phyloP scores from a whole-genome alignment of 2,113 vertebrate species.

The Glaucomys volans region DNA sequence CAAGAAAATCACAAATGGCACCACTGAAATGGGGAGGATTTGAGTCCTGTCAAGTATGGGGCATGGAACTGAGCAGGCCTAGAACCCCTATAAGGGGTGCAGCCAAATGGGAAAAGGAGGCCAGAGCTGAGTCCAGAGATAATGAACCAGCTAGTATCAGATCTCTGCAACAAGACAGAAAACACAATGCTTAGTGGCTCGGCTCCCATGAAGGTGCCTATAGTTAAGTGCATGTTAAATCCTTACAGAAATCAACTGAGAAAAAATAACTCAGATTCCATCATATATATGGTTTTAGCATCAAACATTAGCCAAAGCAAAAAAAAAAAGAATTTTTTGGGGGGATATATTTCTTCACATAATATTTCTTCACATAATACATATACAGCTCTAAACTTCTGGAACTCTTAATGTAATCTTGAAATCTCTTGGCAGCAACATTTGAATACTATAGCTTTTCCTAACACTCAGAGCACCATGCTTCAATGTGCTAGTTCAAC shows the following conservation, averaged over 20 bases:
- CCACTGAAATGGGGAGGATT: neutral
- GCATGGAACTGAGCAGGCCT: neutral
- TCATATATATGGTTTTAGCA: neutral
- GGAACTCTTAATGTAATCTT: slow-evolving; percentile 23
- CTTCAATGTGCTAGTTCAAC: neutral
- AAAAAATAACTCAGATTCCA: neutral
- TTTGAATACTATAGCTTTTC: neutral
- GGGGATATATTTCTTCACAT: slow-evolving; percentile 18
- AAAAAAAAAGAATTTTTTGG: neutral
- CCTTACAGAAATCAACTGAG: neutral
- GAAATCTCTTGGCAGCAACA: slow-evolving; percentile 36
- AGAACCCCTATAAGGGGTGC: rapidly evolving
- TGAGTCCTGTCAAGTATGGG: neutral
- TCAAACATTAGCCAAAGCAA: neutral
- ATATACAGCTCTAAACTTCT: neutral
- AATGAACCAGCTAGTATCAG: neutral
- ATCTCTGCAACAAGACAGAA: neutral
- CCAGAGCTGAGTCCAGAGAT: neutral
- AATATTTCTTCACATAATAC: neutral
- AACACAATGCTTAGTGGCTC: neutral
- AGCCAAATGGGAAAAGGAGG: neutral
- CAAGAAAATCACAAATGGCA: neutral
- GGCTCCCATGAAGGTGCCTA: no score
- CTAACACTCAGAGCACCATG: slow-evolving; percentile 34
- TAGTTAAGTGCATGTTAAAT: neutral